A percentile compares a stretch with the other conserved stretches of the same genome.
Evolutionary conservation across 2,797 vertebrate species (phyloP).

Genomic region (Anguilla marmorata): DNA sequence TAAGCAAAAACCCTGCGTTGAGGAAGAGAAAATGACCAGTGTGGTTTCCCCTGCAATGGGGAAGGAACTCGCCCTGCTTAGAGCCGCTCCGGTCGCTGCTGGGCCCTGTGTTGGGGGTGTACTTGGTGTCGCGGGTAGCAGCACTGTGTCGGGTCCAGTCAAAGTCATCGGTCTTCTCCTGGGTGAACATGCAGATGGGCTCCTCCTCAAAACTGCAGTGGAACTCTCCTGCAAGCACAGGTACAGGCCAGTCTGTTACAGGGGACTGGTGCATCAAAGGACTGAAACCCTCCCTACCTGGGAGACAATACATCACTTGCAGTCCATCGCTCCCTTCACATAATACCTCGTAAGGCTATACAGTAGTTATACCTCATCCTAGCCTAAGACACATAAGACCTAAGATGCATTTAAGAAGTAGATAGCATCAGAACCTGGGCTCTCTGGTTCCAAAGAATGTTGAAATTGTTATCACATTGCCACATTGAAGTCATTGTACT

Average conservation of each 20-base stretch:
- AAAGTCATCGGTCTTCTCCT: constrained; percentile 96
- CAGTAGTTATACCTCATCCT: too few relatives aligned
- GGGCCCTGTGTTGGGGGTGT: constrained; percentile 96
- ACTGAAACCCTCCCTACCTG: neutral
- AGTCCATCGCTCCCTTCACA: neutral
- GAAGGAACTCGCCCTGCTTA: constrained; percentile 82
- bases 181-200: constrained; percentile 93
- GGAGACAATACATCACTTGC: neutral
- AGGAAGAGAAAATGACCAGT: neutral
- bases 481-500: neutral
- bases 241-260: neutral
- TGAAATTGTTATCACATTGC: neutral
- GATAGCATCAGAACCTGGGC: neutral
- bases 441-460: neutral
- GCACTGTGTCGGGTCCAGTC: constrained; percentile 97
- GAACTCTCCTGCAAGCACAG: constrained; percentile 83
- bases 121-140: constrained; percentile 92
- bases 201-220: constrained; percentile 97
- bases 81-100: constrained; percentile 87
- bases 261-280: neutral
- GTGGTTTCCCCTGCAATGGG: neutral
- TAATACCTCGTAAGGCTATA: too few relatives aligned
- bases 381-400: neutral
- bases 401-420: neutral
- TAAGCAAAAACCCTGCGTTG: neutral